These are phyloP conservation scores for Acestrorhynchus altus DNA, from an alignment of 2,797 vertebrate genomes.

Conservation along the genomic window DNA sequence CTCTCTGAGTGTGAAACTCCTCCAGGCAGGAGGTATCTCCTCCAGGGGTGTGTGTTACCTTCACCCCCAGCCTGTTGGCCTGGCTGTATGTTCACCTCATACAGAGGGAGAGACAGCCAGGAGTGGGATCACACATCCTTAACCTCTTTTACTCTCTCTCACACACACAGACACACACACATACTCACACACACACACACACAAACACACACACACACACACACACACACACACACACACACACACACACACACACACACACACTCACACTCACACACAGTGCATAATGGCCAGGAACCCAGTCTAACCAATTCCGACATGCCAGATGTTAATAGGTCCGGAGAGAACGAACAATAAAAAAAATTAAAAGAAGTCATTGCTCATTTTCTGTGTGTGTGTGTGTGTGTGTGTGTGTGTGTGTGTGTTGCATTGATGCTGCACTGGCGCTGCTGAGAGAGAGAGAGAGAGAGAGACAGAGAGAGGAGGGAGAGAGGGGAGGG, in stretches of 20 bases:
- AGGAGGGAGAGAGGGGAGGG: neutral
- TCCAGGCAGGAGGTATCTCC: too few relatives aligned
- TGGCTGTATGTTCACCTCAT: neutral
- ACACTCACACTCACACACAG: conserved; percentile 59
- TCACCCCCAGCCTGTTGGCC: neutral
- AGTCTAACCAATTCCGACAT: conserved; percentile 7
- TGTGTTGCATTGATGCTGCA: neutral
- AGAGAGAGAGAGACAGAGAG: neutral
- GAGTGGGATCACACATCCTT: neutral
- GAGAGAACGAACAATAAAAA: conserved; percentile 5
- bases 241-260: conserved; percentile 59
- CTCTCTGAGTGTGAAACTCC: neutral
- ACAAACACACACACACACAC: conserved; percentile 59
- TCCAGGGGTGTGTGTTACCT: conserved; percentile 9
- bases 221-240: conserved; percentile 61
- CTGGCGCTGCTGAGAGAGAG: neutral
- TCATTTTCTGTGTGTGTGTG: neutral
- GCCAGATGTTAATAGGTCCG: conserved; percentile 13
- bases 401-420: neutral
- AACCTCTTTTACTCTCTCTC: conserved; percentile 10
- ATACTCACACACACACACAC: conserved; percentile 60
- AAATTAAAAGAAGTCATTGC: neutral
- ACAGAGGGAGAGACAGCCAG: neutral
- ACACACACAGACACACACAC: conserved; percentile 59
- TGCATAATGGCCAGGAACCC: conserved; percentile 27